Conservation (phyloP, 1,140 invertebrate genomes). For the Myzus persicae region DNA sequence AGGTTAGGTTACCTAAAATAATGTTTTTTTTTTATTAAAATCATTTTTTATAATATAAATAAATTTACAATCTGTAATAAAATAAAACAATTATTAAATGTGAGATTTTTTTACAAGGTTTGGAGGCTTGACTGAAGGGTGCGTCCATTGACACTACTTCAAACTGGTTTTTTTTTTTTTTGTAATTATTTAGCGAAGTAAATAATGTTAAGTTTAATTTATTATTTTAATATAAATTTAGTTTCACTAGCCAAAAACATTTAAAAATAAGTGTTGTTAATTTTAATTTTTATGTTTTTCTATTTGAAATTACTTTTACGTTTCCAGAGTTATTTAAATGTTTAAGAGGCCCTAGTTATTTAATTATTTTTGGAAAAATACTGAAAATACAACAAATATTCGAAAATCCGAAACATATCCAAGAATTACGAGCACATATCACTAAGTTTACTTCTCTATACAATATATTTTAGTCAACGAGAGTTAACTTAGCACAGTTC, state of each 20-base stretch:
- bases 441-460: neutral
- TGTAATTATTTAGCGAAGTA: no score
- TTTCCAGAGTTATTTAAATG: neutral
- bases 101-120: no score
- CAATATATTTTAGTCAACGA: conserved; percentile 30
- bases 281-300: conserved; percentile 11
- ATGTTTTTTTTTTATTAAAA: no score
- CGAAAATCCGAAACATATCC: neutral
- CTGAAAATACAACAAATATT: neutral
- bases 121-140: no score
- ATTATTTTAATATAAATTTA: no score
- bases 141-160: no score
- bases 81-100: no score
- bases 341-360: neutral
- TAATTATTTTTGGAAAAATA: neutral
- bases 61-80: no score
- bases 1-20: no score
- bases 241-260: neutral
- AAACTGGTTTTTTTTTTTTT: no score
- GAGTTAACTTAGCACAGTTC: neutral
- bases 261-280: neutral
- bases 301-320: neutral
- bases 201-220: no score
- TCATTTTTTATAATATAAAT: no score
- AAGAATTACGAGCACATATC: neutral